phyloP scores from a whole-genome alignment of 2,797 vertebrate species.

The Cichlasoma orientale region DNA sequence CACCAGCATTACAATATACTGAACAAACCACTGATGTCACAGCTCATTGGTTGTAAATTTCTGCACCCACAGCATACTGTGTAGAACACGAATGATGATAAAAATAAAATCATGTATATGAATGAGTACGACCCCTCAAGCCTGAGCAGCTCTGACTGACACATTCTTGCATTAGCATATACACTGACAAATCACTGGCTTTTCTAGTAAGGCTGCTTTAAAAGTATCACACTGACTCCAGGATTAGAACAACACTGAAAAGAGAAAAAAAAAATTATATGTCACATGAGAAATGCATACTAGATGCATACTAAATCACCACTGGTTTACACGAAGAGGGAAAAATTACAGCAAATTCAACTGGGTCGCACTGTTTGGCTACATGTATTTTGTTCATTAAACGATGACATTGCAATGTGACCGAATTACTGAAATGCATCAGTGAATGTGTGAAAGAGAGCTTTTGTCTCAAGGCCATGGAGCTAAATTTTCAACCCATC shows the following conservation, averaged over 20 bases:
- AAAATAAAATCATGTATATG: constrained; percentile 6
- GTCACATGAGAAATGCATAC: constrained; percentile 4
- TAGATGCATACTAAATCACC: constrained; percentile 22
- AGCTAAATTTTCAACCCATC: constrained; percentile 23
- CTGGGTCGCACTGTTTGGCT: background rate
- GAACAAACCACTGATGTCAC: background rate
- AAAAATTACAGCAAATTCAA: background rate
- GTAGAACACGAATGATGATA: background rate
- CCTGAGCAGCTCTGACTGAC: constrained; percentile 37
- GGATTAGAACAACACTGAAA: constrained; percentile 23
- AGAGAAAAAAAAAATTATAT: background rate
- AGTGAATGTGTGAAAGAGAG: constrained; percentile 16
- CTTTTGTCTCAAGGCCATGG: constrained; percentile 18
- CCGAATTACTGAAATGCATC: background rate
- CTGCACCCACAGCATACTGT: background rate
- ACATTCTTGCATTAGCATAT: constrained; percentile 28
- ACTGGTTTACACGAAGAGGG: background rate
- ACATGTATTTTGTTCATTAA: background rate
- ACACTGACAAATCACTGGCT: constrained; percentile 34
- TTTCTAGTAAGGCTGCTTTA: constrained; percentile 30
- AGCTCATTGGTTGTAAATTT: background rate
- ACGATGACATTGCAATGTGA: background rate
- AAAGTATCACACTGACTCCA: constrained; percentile 42
- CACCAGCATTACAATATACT: background rate
- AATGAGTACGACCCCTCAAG: constrained; percentile 2